These are phyloP conservation scores for Prietella phreatophila DNA, from an alignment of 2,113 vertebrate genomes.

Conservation along the genomic window DNA sequence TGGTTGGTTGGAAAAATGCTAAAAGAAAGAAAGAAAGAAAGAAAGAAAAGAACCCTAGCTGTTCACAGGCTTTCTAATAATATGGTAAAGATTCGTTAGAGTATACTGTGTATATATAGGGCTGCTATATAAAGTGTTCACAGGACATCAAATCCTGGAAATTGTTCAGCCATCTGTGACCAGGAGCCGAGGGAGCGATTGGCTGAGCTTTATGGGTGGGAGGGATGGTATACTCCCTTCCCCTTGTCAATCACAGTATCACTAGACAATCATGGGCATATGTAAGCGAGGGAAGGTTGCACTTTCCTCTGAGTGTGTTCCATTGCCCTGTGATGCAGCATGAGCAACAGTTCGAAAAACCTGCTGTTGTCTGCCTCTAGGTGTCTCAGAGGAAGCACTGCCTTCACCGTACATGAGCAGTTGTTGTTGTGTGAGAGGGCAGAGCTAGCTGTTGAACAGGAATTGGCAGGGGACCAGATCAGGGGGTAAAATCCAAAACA, in stretches of 20 bases:
- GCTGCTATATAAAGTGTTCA: not conserved
- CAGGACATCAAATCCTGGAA: not conserved
- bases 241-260: not conserved
- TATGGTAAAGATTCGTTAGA: not conserved
- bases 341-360: not conserved
- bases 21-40: not conserved
- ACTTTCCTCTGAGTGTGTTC: not conserved
- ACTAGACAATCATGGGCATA: not conserved
- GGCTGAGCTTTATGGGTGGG: not conserved
- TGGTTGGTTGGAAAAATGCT: not conserved
- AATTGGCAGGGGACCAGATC: not conserved
- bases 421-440: not conserved
- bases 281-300: not conserved
- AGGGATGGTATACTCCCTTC: not conserved
- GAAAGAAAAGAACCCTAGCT: not conserved
- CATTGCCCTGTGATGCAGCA: not conserved
- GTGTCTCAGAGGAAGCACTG: not conserved
- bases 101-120: too few species aligned
- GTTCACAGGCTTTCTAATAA: not conserved
- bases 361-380: not conserved
- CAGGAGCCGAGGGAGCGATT: not conserved
- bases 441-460: not conserved
- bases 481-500: not conserved
- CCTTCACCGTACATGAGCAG: not conserved
- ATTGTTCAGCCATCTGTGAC: not conserved